Evolutionary conservation across 2,113 vertebrate species (phyloP).

Genomic region (Vidua chalybeata): DNA sequence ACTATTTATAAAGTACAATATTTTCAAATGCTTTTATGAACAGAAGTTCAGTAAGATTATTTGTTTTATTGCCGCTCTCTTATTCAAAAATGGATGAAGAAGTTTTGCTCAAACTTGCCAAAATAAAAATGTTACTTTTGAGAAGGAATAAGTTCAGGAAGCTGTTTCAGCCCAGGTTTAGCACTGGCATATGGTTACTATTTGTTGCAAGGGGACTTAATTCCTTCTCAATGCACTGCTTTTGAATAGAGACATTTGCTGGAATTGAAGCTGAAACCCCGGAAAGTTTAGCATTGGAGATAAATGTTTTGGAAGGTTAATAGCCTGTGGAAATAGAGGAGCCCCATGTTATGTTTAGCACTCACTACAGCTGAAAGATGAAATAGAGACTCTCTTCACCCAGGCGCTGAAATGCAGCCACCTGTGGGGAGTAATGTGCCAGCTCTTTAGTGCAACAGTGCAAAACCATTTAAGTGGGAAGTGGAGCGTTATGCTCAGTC

Average conservation of each 20-base stretch:
- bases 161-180: not conserved
- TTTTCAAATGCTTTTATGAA: not conserved
- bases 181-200: not conserved
- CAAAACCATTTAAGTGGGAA: conserved; percentile 42
- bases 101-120: not conserved
- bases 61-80: not conserved
- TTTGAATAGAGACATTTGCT: conserved; percentile 1
- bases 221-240: not conserved
- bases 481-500: not conserved
- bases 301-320: conserved; percentile 59
- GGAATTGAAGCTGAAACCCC: not conserved
- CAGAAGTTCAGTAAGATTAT: not conserved
- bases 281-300: not conserved
- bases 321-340: conserved; percentile 37
- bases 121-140: not conserved
- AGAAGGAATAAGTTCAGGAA: not conserved
- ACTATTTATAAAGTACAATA: not conserved
- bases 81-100: not conserved
- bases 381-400: not conserved
- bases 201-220: not conserved
- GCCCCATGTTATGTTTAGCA: not conserved
- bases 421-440: conserved; percentile 39
- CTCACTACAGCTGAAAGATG: not conserved
- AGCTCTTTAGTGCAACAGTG: conserved; percentile 22
- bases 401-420: conserved; percentile 15